Conservation (phyloP, 2,797 vertebrate genomes). For the Rhinella marina region DNA sequence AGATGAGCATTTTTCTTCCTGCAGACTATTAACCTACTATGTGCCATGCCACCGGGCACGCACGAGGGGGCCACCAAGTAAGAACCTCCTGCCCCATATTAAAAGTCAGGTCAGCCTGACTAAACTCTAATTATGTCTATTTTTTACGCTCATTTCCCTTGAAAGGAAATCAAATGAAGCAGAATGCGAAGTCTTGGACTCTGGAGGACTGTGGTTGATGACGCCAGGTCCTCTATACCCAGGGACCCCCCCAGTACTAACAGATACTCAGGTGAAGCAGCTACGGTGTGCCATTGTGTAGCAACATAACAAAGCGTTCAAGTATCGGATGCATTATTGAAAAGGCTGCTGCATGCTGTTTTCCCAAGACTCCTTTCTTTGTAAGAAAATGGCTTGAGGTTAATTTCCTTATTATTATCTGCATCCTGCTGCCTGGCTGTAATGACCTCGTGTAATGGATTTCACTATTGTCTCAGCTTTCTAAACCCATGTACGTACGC, state of each 20-base stretch:
- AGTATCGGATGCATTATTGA: slow-evolving; percentile 48
- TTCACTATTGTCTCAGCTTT: slow-evolving; percentile 46
- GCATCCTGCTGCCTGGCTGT: slow-evolving; percentile 41
- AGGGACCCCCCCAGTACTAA: neutral
- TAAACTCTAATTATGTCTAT: slow-evolving; percentile 49
- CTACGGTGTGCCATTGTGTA: slow-evolving; percentile 7
- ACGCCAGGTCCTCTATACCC: neutral
- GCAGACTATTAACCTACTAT: slow-evolving; percentile 48
- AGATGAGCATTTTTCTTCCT: slow-evolving; percentile 44
- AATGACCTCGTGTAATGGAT: slow-evolving; percentile 52
- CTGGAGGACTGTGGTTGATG: neutral
- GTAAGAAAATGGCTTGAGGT: slow-evolving; percentile 49
- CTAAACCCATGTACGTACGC: slow-evolving; percentile 17
- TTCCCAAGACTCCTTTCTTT: slow-evolving; percentile 32
- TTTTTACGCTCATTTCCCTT: slow-evolving; percentile 32
- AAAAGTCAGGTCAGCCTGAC: slow-evolving; percentile 38
- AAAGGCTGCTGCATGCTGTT: slow-evolving; percentile 3
- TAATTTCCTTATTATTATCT: slow-evolving; percentile 50
- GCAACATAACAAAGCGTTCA: slow-evolving; percentile 25
- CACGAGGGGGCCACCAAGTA: neutral
- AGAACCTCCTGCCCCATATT: slow-evolving; percentile 47
- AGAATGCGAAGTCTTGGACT: slow-evolving; percentile 12
- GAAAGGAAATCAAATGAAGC: slow-evolving; percentile 7
- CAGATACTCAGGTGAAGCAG: slow-evolving; percentile 11
- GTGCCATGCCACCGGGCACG: slow-evolving; percentile 3